A percentile compares a stretch with the other conserved stretches of the same genome.
These are phyloP conservation scores for Maniola hyperantus DNA, from an alignment of 2,888 invertebrate genomes.

Conservation along the genomic window DNA sequence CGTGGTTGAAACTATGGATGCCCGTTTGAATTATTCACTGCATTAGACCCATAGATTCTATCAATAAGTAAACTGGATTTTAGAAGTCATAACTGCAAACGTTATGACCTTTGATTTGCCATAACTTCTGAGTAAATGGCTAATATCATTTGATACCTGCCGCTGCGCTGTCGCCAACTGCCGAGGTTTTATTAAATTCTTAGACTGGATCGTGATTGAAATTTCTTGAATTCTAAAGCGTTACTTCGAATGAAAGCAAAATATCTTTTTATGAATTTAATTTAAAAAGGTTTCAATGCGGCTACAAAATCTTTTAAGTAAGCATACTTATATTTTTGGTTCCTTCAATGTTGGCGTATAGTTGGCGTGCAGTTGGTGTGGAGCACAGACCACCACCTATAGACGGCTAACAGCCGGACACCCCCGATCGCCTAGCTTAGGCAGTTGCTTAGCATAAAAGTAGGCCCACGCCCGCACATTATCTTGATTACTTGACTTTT, in stretches of 20 bases:
- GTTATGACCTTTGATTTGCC: slow-evolving; percentile 3
- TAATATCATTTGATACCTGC: slow-evolving; percentile 13
- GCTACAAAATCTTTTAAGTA: not conserved
- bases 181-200: slow-evolving; percentile 10
- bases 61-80: not conserved
- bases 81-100: not conserved
- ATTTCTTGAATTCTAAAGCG: slow-evolving; percentile 2
- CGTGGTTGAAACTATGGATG: too few species aligned
- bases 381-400: too few species aligned
- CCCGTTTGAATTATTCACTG: not conserved
- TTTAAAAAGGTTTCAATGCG: not conserved
- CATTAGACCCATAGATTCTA: not conserved
- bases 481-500: too few species aligned
- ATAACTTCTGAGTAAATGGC: slow-evolving; percentile 1
- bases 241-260: not conserved
- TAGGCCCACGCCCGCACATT: too few species aligned
- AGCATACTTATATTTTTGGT: too few species aligned
- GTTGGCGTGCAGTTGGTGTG: not conserved
- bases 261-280: not conserved
- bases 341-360: too few species aligned
- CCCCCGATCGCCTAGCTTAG: too few species aligned
- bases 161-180: not conserved
- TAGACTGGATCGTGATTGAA: not conserved
- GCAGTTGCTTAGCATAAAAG: too few species aligned
- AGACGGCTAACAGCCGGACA: too few species aligned